These are phyloP conservation scores for Cardiocondyla obscurior DNA, from an alignment of 1,140 invertebrate genomes.

Conservation along the genomic window DNA sequence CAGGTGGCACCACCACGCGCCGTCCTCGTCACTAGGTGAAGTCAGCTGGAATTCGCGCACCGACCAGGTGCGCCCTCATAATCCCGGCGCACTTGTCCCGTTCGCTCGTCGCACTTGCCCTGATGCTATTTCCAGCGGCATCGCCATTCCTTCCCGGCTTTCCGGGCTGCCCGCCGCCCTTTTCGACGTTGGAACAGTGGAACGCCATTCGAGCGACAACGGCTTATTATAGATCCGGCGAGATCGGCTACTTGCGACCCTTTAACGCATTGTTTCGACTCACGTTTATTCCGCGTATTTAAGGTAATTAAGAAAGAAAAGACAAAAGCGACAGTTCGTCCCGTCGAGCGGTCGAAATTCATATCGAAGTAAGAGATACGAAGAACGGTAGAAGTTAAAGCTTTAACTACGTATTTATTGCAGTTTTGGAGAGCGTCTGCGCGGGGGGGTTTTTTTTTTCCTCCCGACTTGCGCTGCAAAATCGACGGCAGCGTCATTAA, in stretches of 20 bases:
- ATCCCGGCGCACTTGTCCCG: conserved; percentile 11
- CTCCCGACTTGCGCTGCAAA: not conserved
- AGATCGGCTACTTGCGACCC: not conserved
- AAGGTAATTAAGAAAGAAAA: too few relatives aligned
- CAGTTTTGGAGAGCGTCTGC: not conserved
- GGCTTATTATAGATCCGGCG: conserved; percentile 11
- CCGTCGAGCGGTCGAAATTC: too few relatives aligned
- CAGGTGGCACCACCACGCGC: conserved; percentile 58
- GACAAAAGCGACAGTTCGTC: too few relatives aligned
- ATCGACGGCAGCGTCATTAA: not conserved
- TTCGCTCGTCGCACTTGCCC: not conserved
- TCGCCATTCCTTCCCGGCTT: not conserved
- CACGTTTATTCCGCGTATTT: not conserved
- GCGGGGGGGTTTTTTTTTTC: too few relatives aligned
- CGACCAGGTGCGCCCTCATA: not conserved
- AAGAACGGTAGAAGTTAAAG: too few relatives aligned
- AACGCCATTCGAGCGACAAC: conserved; percentile 6
- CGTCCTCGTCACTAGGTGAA: not conserved
- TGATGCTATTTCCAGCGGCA: conserved; percentile 18
- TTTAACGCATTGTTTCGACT: not conserved
- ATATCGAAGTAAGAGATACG: too few relatives aligned
- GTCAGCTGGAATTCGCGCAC: not conserved
- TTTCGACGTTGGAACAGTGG: not conserved
- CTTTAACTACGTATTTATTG: too few relatives aligned
- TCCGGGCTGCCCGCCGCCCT: not conserved